phyloP scores from a whole-genome alignment of 1,140 invertebrate genomes.

The Pectinophora gossypiella region DNA sequence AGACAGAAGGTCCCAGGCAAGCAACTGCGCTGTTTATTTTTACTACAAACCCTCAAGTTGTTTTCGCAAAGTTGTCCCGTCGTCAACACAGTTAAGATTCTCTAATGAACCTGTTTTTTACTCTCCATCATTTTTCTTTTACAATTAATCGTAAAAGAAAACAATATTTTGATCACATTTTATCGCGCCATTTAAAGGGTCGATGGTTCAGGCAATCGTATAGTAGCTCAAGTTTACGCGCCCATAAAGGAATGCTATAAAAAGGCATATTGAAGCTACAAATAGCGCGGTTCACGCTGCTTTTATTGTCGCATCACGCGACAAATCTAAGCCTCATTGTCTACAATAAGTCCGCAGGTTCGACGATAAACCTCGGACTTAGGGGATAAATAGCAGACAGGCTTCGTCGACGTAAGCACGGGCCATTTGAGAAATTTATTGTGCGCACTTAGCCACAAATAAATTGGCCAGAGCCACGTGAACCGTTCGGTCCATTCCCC shows the following conservation, averaged over 20 bases:
- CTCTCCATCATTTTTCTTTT: slow-evolving; percentile 22
- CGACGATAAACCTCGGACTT: slow-evolving; percentile 55
- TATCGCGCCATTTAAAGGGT: not conserved
- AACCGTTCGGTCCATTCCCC: slow-evolving; percentile 37
- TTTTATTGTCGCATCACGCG: slow-evolving; percentile 39
- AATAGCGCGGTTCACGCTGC: slow-evolving; percentile 24
- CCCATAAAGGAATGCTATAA: slow-evolving; percentile 22
- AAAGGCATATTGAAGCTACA: slow-evolving; percentile 22
- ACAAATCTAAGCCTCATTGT: slow-evolving; percentile 46
- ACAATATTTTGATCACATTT: not conserved
- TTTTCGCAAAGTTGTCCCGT: slow-evolving; percentile 25
- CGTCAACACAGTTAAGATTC: slow-evolving; percentile 28
- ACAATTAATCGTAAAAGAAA: slow-evolving; percentile 15
- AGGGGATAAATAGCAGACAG: slow-evolving; percentile 63
- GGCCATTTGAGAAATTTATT: slow-evolving; percentile 70
- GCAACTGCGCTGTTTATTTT: slow-evolving; percentile 17
- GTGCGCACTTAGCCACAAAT: slow-evolving; percentile 70
- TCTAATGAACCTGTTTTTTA: slow-evolving; percentile 27
- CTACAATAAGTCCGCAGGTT: slow-evolving; percentile 39
- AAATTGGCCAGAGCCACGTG: slow-evolving; percentile 60
- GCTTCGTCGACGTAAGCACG: slow-evolving; percentile 54
- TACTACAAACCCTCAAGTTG: slow-evolving; percentile 16
- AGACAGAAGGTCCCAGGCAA: slow-evolving; percentile 27
- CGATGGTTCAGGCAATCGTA: slow-evolving; percentile 3
- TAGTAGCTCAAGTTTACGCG: slow-evolving; percentile 16